These are phyloP conservation scores for Pachyrhynchus sulphureomaculatus DNA, from an alignment of 1,140 invertebrate species.

Conservation along the genomic window DNA sequence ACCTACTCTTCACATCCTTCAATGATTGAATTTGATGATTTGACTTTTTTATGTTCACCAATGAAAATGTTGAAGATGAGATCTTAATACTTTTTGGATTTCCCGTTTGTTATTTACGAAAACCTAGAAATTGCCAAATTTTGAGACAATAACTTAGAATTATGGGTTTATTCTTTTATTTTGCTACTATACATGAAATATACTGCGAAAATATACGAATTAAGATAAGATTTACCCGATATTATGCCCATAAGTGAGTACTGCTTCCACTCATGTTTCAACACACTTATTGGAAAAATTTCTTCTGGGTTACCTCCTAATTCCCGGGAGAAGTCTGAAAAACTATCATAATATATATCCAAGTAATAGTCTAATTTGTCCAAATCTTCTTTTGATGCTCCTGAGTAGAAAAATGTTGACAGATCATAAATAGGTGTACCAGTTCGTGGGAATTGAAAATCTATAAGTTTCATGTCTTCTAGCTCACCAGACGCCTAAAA, in stretches of 20 bases:
- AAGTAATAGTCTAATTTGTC: slow-evolving; percentile 53
- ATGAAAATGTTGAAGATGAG: too few relatives aligned
- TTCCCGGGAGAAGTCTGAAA: slow-evolving; percentile 48
- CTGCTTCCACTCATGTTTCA: slow-evolving; percentile 46
- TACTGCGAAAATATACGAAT: too few relatives aligned
- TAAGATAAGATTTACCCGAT: too few relatives aligned
- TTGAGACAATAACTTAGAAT: too few relatives aligned
- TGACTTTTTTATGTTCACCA: too few relatives aligned
- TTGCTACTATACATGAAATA: too few relatives aligned
- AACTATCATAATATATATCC: slow-evolving; percentile 56
- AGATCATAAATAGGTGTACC: slow-evolving; percentile 61
- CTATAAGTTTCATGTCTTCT: slow-evolving; percentile 47
- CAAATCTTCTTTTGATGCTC: slow-evolving; percentile 55
- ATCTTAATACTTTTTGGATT: too few relatives aligned
- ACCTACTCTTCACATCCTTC: too few relatives aligned
- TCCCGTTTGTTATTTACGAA: too few relatives aligned
- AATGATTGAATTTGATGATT: too few relatives aligned
- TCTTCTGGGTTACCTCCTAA: slow-evolving; percentile 51
- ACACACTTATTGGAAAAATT: slow-evolving; percentile 52
- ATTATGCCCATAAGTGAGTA: slow-evolving; percentile 46
- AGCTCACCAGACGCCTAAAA: slow-evolving; percentile 14
- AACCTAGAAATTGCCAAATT: too few relatives aligned
- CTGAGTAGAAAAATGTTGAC: slow-evolving; percentile 59
- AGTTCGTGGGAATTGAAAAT: slow-evolving; percentile 59
- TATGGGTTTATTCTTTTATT: too few relatives aligned